Evolutionary conservation across 1,140 invertebrate genomes (phyloP), one percentile per base, ranked within the genome.

Genomic region (Leptinotarsa texana): DNA sequence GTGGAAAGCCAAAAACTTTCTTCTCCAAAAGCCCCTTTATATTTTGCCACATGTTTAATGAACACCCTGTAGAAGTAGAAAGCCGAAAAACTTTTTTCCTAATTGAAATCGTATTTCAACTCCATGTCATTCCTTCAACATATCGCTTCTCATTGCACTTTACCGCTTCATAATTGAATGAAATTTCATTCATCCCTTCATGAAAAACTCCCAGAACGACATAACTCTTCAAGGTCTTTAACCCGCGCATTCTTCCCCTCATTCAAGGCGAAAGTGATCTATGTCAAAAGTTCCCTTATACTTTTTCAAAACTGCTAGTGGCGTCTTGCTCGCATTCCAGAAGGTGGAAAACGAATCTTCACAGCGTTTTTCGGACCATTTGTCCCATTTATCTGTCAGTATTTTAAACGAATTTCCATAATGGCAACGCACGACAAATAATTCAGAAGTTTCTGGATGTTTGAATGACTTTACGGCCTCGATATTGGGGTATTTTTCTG

Each of bases 391-490:
- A 81, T 81, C 79, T 75, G 77, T 75, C 73, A 76, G 77, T 81
- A 80, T 81, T 78, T 81, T 76, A 80, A 67, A 63, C 74, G 76
- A 78, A 81, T 81, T 81, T 81, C 78, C 80, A 81, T 81, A 81
- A 78, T 74, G 63, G 75, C 77, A 70, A 80, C 75, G 75, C 78
- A 79, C 77, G 78, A 79, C 78, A 79, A 79, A 79, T 79, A 79
- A 79, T 77, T 79, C 74, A 78, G 71, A 73, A 75, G 62, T 73
- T 73, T 48, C 48, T 73, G 24, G 57, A 65, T 73, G 71, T 71
- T 61, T 74, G 33, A 68, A 74, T 75, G 74, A 75, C 74, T 71
- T 67, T 21, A 33, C 51, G 42, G 22, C 67, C 27, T 18, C 61
- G 33, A 51, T 61, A 63, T 68, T 57, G 47, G 57, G 69, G n/a